phyloP scores from a whole-genome alignment of 1,140 invertebrate genomes.

The Papilio aristodemus region DNA sequence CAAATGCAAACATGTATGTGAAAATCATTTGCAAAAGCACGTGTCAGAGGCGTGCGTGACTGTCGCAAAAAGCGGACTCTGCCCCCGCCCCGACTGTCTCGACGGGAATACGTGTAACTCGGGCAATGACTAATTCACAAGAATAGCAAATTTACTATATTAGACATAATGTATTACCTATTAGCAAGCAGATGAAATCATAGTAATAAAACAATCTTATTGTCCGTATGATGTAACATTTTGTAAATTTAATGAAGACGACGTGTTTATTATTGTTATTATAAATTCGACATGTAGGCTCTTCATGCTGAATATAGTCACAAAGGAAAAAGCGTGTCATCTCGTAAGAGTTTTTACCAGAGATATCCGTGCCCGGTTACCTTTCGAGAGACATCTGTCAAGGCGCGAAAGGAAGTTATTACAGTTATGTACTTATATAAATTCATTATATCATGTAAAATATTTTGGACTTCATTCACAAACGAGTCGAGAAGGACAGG shows the following conservation, averaged over 20 bases:
- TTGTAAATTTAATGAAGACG: background rate
- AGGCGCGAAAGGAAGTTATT: background rate
- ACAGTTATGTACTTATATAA: background rate
- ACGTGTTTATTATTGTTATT: background rate
- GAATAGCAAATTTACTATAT: constrained; percentile 37
- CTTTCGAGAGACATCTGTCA: background rate
- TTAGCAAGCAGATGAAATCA: background rate
- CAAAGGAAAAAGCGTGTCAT: background rate
- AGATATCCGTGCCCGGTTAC: background rate
- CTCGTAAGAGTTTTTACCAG: background rate
- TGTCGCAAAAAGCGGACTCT: constrained; percentile 47
- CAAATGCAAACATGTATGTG: constrained; percentile 6
- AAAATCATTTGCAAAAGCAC: constrained; percentile 36
- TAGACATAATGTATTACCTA: background rate
- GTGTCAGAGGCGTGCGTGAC: constrained; percentile 42
- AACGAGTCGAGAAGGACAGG: constrained; percentile 14
- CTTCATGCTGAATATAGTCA: no score
- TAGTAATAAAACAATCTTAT: constrained; percentile 2
- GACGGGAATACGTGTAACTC: constrained; percentile 27
- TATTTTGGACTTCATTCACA: background rate
- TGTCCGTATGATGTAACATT: background rate
- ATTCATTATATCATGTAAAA: background rate
- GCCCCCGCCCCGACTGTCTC: constrained; percentile 38
- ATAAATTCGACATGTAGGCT: background rate
- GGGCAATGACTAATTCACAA: constrained; percentile 47